These are phyloP conservation scores for Euwallacea similis DNA, from an alignment of 1,140 invertebrate species.

Conservation along the genomic window DNA sequence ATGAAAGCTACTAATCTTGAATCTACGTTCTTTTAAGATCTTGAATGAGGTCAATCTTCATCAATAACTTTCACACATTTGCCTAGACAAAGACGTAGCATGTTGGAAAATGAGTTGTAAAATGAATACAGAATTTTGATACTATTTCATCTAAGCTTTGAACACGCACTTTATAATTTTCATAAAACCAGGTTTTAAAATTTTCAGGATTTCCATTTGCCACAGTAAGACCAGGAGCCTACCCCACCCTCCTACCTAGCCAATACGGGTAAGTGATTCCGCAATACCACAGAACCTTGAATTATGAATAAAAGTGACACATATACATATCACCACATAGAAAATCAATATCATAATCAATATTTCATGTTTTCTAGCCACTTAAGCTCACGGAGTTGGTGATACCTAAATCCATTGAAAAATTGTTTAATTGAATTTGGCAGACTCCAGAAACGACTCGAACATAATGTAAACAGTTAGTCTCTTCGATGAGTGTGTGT, in stretches of 20 bases:
- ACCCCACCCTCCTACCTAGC: slow-evolving; percentile 68
- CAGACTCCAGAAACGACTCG: slow-evolving; percentile 47
- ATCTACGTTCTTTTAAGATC: too few relatives aligned
- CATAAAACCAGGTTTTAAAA: too few relatives aligned
- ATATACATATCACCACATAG: slow-evolving; percentile 40
- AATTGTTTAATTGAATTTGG: slow-evolving; percentile 51
- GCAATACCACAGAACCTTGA: slow-evolving; percentile 4
- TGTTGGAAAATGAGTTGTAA: too few relatives aligned
- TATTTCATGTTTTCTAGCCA: slow-evolving; percentile 53
- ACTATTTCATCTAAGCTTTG: too few relatives aligned
- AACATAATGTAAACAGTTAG: slow-evolving; percentile 52
- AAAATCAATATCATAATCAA: slow-evolving; percentile 46
- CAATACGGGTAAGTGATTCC: slow-evolving; percentile 71
- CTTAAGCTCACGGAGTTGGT: slow-evolving; percentile 49
- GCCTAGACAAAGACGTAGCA: too few relatives aligned
- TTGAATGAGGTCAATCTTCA: too few relatives aligned
- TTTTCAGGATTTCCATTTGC: slow-evolving; percentile 64
- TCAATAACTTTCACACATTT: too few relatives aligned
- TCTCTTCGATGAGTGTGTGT: slow-evolving; percentile 54
- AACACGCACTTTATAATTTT: too few relatives aligned
- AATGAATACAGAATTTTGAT: too few relatives aligned
- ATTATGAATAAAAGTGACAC: slow-evolving; percentile 1
- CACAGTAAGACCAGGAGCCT: slow-evolving; percentile 66
- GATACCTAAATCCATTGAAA: slow-evolving; percentile 51
- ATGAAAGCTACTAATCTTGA: too few relatives aligned